Conservation (phyloP, 2,113 vertebrate species). For the Oncorhynchus kisutch region DNA sequence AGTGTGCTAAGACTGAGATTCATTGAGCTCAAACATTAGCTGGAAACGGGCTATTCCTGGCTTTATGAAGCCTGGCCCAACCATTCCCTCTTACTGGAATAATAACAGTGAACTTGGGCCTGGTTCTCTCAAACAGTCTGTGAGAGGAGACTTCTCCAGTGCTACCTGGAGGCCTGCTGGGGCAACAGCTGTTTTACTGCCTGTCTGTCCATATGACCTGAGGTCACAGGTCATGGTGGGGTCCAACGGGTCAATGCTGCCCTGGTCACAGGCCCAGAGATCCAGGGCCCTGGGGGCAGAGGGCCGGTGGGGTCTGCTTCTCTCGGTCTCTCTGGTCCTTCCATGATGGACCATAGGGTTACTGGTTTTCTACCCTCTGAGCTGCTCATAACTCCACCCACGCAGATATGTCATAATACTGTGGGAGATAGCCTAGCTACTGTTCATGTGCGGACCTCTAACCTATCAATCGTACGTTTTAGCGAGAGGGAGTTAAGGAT, state of each 20-base stretch:
- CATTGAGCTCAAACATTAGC: neutral
- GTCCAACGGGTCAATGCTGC: neutral
- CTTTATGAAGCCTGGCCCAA: no score
- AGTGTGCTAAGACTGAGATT: neutral
- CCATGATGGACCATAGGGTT: conserved; percentile 1
- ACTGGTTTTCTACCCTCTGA: conserved; percentile 50
- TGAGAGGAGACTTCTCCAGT: no score
- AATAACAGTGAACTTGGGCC: no score
- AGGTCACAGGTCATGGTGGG: neutral
- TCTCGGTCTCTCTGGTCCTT: neutral
- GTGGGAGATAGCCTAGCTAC: no score
- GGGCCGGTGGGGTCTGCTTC: neutral
- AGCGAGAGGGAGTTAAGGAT: no score
- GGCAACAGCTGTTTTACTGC: neutral
- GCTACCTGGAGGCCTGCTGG: neutral
- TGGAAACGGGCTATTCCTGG: no score
- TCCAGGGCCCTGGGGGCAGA: conserved; percentile 1
- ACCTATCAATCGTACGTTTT: no score
- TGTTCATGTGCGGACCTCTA: no score
- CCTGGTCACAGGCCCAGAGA: no score
- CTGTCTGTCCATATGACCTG: neutral
- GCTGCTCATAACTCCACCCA: conserved; percentile 29
- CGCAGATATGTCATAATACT: neutral
- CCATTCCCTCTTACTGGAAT: no score
- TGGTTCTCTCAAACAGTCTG: no score